Conservation (phyloP, 2,888 invertebrate species). For the Acronicta aceris region DNA sequence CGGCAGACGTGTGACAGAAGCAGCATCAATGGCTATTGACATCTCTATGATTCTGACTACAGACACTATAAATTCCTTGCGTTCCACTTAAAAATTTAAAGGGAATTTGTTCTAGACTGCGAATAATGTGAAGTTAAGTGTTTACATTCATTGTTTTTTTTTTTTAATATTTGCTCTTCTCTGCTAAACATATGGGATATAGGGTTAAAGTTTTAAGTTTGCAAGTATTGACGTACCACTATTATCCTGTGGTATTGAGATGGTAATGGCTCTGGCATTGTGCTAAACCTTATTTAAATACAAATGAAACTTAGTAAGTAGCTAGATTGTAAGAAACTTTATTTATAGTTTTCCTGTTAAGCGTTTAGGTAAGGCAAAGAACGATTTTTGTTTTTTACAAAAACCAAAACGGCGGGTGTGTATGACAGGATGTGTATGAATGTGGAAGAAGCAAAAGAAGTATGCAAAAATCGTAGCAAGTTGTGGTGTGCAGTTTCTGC, state of each 20-base stretch:
- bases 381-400: constrained; percentile 11
- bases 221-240: too few relatives aligned
- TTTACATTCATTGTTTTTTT: constrained; percentile 13
- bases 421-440: too few relatives aligned
- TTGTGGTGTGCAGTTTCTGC: too few relatives aligned
- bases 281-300: constrained; percentile 20
- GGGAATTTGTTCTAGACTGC: constrained; percentile 21
- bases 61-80: constrained; percentile 51
- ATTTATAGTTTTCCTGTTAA: constrained; percentile 32
- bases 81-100: constrained; percentile 47
- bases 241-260: too few relatives aligned
- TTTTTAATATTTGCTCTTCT: background rate
- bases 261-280: too few relatives aligned
- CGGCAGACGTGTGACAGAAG: constrained; percentile 54
- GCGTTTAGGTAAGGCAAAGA: constrained; percentile 11
- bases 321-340: constrained; percentile 16
- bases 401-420: background rate
- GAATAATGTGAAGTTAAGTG: constrained; percentile 6
- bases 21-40: constrained; percentile 63
- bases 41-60: constrained; percentile 62
- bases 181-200: background rate
- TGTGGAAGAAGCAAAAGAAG: too few relatives aligned
- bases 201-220: too few relatives aligned
- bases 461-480: too few relatives aligned
- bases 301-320: constrained; percentile 13